phyloP scores from a whole-genome alignment of 2,113 vertebrate species.

The Columbina picui region DNA sequence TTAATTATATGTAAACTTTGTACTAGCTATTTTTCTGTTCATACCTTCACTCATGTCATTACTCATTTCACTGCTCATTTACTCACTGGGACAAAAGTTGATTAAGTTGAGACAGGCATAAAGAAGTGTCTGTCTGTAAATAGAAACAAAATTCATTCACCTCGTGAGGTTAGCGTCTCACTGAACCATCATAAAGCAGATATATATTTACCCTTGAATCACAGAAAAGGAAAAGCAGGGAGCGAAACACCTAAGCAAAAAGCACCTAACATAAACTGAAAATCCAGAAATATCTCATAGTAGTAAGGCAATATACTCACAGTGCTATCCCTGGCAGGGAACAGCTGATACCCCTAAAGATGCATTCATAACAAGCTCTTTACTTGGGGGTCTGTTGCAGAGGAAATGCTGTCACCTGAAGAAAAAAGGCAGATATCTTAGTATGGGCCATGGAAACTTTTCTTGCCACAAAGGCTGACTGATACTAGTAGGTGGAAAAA shows the following conservation, averaged over 20 bases:
- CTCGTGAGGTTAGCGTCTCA: not conserved
- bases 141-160: not conserved
- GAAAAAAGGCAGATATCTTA: not conserved
- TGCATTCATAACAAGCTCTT: accelerated
- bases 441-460: not conserved
- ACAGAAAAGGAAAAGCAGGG: not conserved
- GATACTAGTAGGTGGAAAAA: not conserved
- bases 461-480: not conserved
- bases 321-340: not conserved
- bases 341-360: not conserved
- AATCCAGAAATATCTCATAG: not conserved
- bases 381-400: not conserved
- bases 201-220: not conserved
- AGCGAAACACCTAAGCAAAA: not conserved
- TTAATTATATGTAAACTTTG: not conserved
- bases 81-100: not conserved
- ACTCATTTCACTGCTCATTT: not conserved
- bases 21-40: not conserved
- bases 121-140: accelerated
- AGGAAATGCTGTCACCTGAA: not conserved
- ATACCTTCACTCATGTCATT: not conserved
- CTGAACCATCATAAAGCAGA: not conserved
- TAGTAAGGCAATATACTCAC: not conserved
- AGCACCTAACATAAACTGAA: not conserved
- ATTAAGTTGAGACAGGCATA: not conserved